Conservation (phyloP, 2,888 invertebrate genomes). For the Heliconius aoede region DNA sequence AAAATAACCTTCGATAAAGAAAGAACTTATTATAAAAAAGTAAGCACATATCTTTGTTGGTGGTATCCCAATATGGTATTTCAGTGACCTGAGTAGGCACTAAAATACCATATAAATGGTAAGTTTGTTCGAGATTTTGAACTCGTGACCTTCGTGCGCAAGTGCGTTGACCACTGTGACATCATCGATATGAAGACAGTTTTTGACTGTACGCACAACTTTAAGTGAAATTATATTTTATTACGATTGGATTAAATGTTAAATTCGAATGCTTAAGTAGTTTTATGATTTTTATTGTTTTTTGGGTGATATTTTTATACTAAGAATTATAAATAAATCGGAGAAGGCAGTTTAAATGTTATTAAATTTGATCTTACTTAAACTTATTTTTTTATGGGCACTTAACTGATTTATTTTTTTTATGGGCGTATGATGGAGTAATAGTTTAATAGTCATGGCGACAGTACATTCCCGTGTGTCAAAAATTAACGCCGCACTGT, state of each 20-base stretch:
- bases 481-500: not conserved
- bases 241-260: not conserved
- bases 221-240: not conserved
- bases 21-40: not conserved
- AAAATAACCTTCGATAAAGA: not conserved
- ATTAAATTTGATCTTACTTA: not conserved
- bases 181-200: slow-evolving; percentile 11
- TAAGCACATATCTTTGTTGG: not conserved
- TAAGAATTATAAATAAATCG: not conserved
- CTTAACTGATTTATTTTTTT: too few species aligned
- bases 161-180: slow-evolving; percentile 19
- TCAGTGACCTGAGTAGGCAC: not conserved
- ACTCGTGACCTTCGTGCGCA: not conserved
- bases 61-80: not conserved
- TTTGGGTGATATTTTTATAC: not conserved
- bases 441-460: not conserved
- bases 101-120: not conserved
- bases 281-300: not conserved
- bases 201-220: not conserved
- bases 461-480: not conserved
- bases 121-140: not conserved
- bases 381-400: too few species aligned
- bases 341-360: not conserved
- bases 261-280: not conserved
- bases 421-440: not conserved